A percentile compares a stretch with the other conserved stretches of the same genome.
Conservation (phyloP, 2,797 vertebrate genomes). For the Crenichthys baileyi region DNA sequence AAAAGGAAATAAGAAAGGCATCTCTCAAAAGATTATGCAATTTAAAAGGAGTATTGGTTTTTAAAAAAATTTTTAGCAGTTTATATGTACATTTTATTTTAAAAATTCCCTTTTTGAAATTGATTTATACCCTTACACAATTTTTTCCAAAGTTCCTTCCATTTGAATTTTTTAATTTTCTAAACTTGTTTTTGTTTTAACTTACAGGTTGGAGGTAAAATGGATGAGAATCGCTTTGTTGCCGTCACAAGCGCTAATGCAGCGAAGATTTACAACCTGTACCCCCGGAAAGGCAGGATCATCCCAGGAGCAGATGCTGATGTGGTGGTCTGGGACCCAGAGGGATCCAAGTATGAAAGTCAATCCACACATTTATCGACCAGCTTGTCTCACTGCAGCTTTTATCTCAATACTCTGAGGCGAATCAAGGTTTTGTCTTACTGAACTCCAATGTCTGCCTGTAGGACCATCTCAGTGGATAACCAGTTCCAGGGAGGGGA, state of each 20-base stretch:
- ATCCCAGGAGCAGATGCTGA: slow-evolving; percentile 95
- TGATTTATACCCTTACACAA: too few species aligned
- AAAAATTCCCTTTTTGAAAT: too few species aligned
- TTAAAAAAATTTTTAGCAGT: too few species aligned
- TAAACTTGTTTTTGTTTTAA: background rate
- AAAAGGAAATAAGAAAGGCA: too few species aligned
- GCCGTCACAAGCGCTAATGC: slow-evolving; percentile 96
- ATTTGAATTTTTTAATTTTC: background rate
- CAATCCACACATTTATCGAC: slow-evolving; percentile 50
- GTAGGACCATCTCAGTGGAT: slow-evolving; percentile 91
- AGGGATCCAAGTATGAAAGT: slow-evolving; percentile 89
- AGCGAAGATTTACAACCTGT: slow-evolving; percentile 97
- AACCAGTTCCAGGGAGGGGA: slow-evolving; percentile 95
- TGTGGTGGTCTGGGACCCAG: slow-evolving; percentile 96
- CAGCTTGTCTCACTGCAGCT: slow-evolving; percentile 28
- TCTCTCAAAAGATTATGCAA: too few species aligned
- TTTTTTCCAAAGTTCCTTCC: background rate
- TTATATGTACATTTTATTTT: too few species aligned
- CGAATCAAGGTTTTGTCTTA: slow-evolving; percentile 30
- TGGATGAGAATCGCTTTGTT: slow-evolving; percentile 97
- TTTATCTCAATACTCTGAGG: slow-evolving; percentile 31
- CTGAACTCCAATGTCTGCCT: slow-evolving; percentile 26
- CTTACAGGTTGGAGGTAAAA: slow-evolving; percentile 93
- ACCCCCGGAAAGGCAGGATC: slow-evolving; percentile 95
- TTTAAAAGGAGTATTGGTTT: too few species aligned